These are phyloP conservation scores for Metridium senile DNA, from an alignment of 92 coral and sea anemone genomes.

Conservation along the genomic window DNA sequence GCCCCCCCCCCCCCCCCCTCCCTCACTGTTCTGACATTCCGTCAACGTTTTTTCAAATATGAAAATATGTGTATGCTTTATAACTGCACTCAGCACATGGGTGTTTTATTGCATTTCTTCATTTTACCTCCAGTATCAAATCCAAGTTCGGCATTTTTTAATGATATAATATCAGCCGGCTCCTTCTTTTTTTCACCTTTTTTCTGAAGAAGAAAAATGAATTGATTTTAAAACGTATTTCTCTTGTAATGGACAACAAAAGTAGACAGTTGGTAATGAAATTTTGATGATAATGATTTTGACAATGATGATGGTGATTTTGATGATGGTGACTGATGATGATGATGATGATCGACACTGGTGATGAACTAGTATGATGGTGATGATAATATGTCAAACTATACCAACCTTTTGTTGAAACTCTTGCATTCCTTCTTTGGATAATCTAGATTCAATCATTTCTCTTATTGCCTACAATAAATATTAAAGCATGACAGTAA, in stretches of 20 bases:
- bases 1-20: too few species aligned
- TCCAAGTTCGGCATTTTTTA: conserved; percentile 73
- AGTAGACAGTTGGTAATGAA: too few species aligned
- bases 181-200: conserved; percentile 41
- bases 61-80: too few species aligned
- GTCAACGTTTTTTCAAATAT: too few species aligned
- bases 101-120: neutral
- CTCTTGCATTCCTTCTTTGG: conserved; percentile 37
- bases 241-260: neutral
- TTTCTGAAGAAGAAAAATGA: conserved; percentile 10
- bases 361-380: too few species aligned
- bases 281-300: too few species aligned
- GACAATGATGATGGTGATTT: too few species aligned
- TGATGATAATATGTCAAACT: too few species aligned
- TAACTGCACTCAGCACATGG: too few species aligned
- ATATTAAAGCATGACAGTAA: neutral
- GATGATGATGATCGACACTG: too few species aligned
- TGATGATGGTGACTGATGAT: too few species aligned
- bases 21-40: too few species aligned
- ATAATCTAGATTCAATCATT: conserved; percentile 54
- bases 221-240: neutral
- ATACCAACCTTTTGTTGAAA: conserved; percentile 43
- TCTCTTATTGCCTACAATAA: conserved; percentile 52
- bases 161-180: conserved; percentile 69
- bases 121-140: conserved; percentile 93